These are phyloP conservation scores for Drosophila pseudotalamancana DNA, from an alignment of 2,888 invertebrate genomes.

Conservation along the genomic window DNA sequence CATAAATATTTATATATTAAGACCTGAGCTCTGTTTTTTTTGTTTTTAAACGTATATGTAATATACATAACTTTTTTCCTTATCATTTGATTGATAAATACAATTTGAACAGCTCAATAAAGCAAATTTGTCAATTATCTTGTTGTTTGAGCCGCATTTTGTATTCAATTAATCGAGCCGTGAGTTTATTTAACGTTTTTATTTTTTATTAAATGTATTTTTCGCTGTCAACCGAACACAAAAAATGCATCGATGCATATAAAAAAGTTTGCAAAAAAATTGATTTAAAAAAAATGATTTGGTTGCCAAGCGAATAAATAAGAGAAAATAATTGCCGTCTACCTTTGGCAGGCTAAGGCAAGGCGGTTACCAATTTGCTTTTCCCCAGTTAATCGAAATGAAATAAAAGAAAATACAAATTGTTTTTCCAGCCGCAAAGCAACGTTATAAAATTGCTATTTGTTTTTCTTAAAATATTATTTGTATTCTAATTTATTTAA, in stretches of 20 bases:
- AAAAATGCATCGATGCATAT: not conserved
- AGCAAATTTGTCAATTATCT: slow-evolving; percentile 53
- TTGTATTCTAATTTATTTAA: slow-evolving; percentile 3
- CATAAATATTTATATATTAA: too few species aligned
- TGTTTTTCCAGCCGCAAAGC: not conserved
- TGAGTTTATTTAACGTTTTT: slow-evolving; percentile 29
- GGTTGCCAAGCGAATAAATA: slow-evolving; percentile 13
- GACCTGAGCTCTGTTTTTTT: too few species aligned
- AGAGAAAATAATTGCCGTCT: slow-evolving; percentile 25
- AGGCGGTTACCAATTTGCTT: slow-evolving; percentile 24
- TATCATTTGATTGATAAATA: slow-evolving; percentile 10
- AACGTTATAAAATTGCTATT: not conserved
- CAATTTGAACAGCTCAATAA: slow-evolving; percentile 25
- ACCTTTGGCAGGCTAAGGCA: slow-evolving; percentile 27
- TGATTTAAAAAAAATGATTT: slow-evolving; percentile 33
- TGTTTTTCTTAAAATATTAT: slow-evolving; percentile 10
- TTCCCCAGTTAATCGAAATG: slow-evolving; percentile 12
- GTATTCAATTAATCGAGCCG: slow-evolving; percentile 46
- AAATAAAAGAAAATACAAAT: slow-evolving; percentile 6
- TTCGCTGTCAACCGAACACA: not conserved
- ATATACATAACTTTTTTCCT: not conserved
- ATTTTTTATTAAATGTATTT: not conserved
- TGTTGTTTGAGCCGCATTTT: slow-evolving; percentile 35
- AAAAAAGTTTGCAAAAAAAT: slow-evolving; percentile 1
- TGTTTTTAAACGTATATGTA: not conserved